A percentile compares a stretch with the other conserved stretches of the same genome.
These are phyloP conservation scores for Anguilla marmorata DNA, from an alignment of 2,797 vertebrate genomes.

Conservation along the genomic window DNA sequence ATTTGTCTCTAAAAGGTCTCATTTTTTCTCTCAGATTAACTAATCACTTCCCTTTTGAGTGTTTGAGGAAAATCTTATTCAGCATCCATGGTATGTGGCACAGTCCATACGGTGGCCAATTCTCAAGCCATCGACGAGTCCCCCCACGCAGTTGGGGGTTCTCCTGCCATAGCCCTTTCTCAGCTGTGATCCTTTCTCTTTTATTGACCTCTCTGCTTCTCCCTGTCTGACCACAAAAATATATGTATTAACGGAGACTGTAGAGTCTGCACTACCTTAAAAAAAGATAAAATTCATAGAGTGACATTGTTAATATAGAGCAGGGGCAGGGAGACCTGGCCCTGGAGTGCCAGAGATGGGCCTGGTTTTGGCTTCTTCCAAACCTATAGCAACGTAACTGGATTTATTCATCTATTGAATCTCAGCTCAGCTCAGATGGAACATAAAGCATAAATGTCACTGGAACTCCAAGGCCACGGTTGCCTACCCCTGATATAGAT, in stretches of 20 bases:
- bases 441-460: slow-evolving; percentile 8
- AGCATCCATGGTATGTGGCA: not conserved
- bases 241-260: too few species aligned
- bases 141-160: too few species aligned
- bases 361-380: not conserved
- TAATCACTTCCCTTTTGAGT: too few species aligned
- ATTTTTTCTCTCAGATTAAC: too few species aligned
- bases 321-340: not conserved
- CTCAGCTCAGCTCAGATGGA: not conserved
- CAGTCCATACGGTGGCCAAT: not conserved
- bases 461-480: not conserved
- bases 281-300: too few species aligned
- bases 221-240: not conserved
- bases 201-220: not conserved
- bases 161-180: not conserved
- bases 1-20: too few species aligned
- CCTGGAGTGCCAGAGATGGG: not conserved
- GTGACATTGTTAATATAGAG: not conserved
- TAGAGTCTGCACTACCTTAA: too few species aligned
- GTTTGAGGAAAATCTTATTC: too few species aligned
- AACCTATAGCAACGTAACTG: not conserved
- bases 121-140: not conserved
- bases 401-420: not conserved
- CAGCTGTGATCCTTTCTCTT: not conserved
- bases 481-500: not conserved